A percentile compares a stretch with the other conserved stretches of the same genome.
Conservation (phyloP, 1,140 invertebrate genomes). For the Aphaenogaster rudis region DNA sequence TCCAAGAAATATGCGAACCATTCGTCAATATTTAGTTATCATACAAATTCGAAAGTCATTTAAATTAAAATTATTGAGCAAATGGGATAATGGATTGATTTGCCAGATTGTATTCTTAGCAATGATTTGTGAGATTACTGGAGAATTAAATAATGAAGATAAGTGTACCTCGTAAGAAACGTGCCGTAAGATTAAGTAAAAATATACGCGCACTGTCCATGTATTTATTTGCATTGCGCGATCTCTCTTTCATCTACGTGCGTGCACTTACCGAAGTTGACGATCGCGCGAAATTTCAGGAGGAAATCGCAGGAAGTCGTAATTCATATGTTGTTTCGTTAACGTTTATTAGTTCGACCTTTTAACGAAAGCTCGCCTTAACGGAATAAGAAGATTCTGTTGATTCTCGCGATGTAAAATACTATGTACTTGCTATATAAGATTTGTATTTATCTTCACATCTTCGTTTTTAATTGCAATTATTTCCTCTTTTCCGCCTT, state of each 20-base stretch:
- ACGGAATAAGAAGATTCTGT: constrained; percentile 51
- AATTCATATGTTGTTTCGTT: constrained; percentile 68
- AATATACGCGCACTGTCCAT: constrained; percentile 5
- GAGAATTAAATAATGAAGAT: constrained; percentile 25
- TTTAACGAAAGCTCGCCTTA: constrained; percentile 53
- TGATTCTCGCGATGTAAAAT: constrained; percentile 47
- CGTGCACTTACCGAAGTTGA: constrained; percentile 50
- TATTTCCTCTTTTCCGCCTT: not conserved
- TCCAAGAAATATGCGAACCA: not conserved
- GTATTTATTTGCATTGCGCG: constrained; percentile 54
- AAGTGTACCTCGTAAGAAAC: constrained; percentile 8
- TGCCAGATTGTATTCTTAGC: not conserved
- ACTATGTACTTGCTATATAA: not conserved
- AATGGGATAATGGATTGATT: not conserved
- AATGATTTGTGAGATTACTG: not conserved
- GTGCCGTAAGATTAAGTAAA: constrained; percentile 36
- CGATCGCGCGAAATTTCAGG: constrained; percentile 57
- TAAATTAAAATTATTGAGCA: constrained; percentile 1
- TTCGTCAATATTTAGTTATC: constrained; percentile 14
- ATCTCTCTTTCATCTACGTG: constrained; percentile 58
- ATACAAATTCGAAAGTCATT: not conserved
- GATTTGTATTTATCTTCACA: constrained; percentile 38
- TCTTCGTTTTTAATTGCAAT: constrained; percentile 2
- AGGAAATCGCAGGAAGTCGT: constrained; percentile 73
- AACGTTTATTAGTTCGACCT: constrained; percentile 70